These are phyloP conservation scores for Gasterosteus aculeatus DNA, from an alignment of 2,113 vertebrate species.

Conservation along the genomic window DNA sequence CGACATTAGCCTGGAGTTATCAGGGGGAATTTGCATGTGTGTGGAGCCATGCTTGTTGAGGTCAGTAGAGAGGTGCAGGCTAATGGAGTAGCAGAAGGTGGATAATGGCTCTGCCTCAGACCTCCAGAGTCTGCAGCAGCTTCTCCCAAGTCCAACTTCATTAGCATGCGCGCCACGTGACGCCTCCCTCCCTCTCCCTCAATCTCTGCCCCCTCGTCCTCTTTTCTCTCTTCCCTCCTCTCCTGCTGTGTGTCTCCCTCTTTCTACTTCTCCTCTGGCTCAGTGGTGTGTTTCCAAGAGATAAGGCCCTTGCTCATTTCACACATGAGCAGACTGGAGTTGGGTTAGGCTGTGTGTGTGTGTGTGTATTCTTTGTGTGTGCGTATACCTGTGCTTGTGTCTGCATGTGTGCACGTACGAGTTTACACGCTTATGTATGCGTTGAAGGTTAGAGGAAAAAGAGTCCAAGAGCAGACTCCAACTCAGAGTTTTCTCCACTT, in stretches of 20 bases:
- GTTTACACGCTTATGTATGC: conserved; percentile 45
- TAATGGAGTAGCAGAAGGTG: conserved; percentile 31
- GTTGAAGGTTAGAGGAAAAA: conserved; percentile 57
- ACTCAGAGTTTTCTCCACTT: conserved; percentile 62
- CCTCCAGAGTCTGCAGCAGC: conserved; percentile 59
- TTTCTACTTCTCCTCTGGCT: conserved; percentile 81
- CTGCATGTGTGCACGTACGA: conserved; percentile 23
- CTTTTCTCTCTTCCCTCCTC: conserved; percentile 31
- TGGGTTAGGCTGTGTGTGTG: conserved; percentile 48
- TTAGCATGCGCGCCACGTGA: conserved; percentile 70
- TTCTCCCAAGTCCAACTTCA: conserved; percentile 60
- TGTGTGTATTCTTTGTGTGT: conserved; percentile 18
- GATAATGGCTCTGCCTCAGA: conserved; percentile 47
- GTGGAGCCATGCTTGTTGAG: conserved; percentile 11
- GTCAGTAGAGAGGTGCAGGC: conserved; percentile 31
- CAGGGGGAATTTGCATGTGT: not conserved
- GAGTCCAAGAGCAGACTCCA: conserved; percentile 42
- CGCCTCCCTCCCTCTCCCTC: conserved; percentile 32
- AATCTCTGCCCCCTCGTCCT: conserved; percentile 19
- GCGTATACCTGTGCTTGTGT: conserved; percentile 32
- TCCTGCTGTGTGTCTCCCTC: conserved; percentile 69
- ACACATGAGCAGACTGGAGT: conserved; percentile 82
- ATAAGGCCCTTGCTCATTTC: conserved; percentile 86
- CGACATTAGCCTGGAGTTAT: not conserved
- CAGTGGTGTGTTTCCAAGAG: conserved; percentile 85